A percentile compares a stretch with the other conserved stretches of the same genome.
phyloP scores from a whole-genome alignment of 1,140 invertebrate genomes.

The Orius insidiosus region DNA sequence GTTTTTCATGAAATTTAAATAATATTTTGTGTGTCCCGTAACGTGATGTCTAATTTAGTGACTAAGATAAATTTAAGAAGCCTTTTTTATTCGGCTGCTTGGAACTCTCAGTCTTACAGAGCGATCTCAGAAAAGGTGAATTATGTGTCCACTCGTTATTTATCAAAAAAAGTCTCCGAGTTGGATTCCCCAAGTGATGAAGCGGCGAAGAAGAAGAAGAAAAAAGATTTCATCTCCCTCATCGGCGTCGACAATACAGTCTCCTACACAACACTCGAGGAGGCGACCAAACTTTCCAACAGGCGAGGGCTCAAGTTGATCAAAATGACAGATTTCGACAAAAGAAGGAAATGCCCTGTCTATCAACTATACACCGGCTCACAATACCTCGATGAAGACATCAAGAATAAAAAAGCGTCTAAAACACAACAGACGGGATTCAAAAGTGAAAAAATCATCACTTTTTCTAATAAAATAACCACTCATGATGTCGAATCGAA shows the following conservation, averaged over 20 bases:
- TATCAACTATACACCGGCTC: not conserved
- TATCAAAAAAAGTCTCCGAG: no score
- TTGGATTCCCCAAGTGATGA: no score
- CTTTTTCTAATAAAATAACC: constrained; percentile 6
- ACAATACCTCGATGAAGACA: constrained; percentile 1
- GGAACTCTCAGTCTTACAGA: no score
- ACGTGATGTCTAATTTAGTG: no score
- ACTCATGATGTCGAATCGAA: constrained; percentile 7
- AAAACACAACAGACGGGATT: constrained; percentile 2
- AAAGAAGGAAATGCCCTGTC: constrained; percentile 5
- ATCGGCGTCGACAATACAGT: not conserved
- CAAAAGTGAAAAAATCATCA: constrained; percentile 10
- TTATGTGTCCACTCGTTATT: no score
- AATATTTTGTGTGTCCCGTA: no score
- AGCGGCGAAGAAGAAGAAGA: no score
- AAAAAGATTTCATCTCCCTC: constrained; percentile 5
- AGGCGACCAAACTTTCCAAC: constrained; percentile 5
- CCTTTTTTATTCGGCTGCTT: no score
- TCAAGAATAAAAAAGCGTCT: not conserved
- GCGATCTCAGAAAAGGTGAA: no score
- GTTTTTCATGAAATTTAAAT: no score
- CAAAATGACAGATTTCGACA: constrained; percentile 8
- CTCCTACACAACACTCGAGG: not conserved
- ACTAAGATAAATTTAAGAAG: no score
- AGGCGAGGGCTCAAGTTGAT: constrained; percentile 9